A percentile compares a stretch with the other conserved stretches of the same genome.
Conservation (phyloP, 2,888 invertebrate species). For the Oxyscelio sp. region DNA sequence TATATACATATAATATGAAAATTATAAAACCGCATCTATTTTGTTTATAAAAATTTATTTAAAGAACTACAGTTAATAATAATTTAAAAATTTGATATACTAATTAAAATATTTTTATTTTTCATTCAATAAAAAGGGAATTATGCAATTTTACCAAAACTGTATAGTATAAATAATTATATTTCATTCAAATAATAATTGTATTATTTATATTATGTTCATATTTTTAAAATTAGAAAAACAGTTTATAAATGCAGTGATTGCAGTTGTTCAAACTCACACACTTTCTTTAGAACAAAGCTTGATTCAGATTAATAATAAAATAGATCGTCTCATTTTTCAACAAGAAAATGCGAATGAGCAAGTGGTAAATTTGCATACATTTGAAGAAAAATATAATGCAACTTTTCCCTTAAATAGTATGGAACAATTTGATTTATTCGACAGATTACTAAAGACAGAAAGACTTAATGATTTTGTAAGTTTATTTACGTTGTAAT, state of each 20-base stretch:
- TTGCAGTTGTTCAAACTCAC: neutral
- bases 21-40: too few species aligned
- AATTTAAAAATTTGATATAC: too few species aligned
- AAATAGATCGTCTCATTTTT: constrained; percentile 3
- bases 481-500: constrained; percentile 1
- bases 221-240: neutral
- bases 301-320: neutral
- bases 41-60: too few species aligned
- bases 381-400: neutral
- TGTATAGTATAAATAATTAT: neutral
- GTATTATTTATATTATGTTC: neutral
- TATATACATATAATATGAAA: too few species aligned
- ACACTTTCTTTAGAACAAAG: neutral
- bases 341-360: neutral
- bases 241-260: neutral
- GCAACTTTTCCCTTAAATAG: neutral
- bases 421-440: constrained; percentile 6
- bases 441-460: neutral
- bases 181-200: neutral
- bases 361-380: neutral
- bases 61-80: too few species aligned
- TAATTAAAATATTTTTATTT: too few species aligned
- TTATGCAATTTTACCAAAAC: too few species aligned
- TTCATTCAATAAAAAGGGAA: too few species aligned
- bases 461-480: constrained; percentile 8